Conservation (phyloP, 2,888 invertebrate species). For the Coelinius sp. region DNA sequence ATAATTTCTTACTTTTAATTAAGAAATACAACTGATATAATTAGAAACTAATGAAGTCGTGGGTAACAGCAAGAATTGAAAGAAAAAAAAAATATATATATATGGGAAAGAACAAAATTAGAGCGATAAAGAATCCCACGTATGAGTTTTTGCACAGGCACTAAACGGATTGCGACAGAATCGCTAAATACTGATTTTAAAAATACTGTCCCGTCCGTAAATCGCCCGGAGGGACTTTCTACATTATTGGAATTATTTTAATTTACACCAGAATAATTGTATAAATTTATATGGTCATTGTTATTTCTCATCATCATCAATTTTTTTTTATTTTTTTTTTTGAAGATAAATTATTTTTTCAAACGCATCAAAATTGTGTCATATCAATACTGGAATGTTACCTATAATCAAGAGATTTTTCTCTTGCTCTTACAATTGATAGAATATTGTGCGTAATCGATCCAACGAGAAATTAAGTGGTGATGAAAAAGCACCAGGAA, state of each 20-base stretch:
- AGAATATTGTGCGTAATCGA: neutral
- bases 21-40: neutral
- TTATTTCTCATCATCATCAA: neutral
- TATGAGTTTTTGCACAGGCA: constrained; percentile 53
- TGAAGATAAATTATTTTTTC: neutral
- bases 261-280: neutral
- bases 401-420: neutral
- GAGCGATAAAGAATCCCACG: constrained; percentile 47
- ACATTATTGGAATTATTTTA: neutral
- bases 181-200: constrained; percentile 68
- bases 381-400: constrained; percentile 25
- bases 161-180: constrained; percentile 48
- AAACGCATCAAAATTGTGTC: neutral
- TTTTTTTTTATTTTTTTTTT: neutral
- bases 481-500: neutral
- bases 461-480: neutral
- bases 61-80: constrained; percentile 3
- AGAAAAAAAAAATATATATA: no score
- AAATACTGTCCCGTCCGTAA: constrained; percentile 62
- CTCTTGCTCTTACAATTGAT: constrained; percentile 5
- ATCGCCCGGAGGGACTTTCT: constrained; percentile 34
- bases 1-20: constrained; percentile 2
- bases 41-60: constrained; percentile 24
- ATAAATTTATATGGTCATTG: neutral
- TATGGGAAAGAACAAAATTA: neutral